A percentile compares a stretch with the other conserved stretches of the same genome.
Evolutionary conservation across 2,888 invertebrate species (phyloP).

Genomic region (Parnassius orleans): DNA sequence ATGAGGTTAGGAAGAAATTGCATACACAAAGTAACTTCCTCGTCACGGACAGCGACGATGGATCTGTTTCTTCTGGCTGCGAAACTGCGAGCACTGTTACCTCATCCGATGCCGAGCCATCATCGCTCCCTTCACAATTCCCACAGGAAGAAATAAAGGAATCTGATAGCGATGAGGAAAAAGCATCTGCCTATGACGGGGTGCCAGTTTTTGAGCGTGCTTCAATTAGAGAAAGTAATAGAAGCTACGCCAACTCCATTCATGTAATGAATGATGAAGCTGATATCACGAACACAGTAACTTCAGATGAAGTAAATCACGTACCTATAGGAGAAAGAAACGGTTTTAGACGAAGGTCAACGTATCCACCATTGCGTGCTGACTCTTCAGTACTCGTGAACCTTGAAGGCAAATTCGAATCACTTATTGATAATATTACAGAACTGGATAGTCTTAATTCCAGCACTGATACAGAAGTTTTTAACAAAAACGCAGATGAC

Average conservation of each 20-base stretch:
- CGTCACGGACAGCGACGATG: slow-evolving; percentile 85
- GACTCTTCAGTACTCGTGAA: slow-evolving; percentile 50
- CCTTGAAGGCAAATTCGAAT: slow-evolving; percentile 66
- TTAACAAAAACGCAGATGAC: slow-evolving; percentile 76
- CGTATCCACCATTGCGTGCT: slow-evolving; percentile 66
- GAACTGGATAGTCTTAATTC: slow-evolving; percentile 66
- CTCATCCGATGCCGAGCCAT: slow-evolving; percentile 79
- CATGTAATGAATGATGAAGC: slow-evolving; percentile 35
- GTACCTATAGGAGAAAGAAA: slow-evolving; percentile 76
- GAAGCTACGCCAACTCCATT: slow-evolving; percentile 48
- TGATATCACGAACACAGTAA: slow-evolving; percentile 33
- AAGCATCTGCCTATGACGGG: slow-evolving; percentile 43
- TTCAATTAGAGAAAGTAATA: slow-evolving; percentile 40
- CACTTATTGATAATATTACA: slow-evolving; percentile 65
- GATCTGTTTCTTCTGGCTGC: slow-evolving; percentile 90
- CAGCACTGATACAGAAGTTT: slow-evolving; percentile 72
- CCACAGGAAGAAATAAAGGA: slow-evolving; percentile 65
- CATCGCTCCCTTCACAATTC: slow-evolving; percentile 69
- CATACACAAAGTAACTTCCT: slow-evolving; percentile 74
- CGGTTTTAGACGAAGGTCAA: slow-evolving; percentile 64
- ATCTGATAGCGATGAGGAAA: slow-evolving; percentile 63
- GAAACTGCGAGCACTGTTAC: slow-evolving; percentile 89
- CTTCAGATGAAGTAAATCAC: slow-evolving; percentile 64
- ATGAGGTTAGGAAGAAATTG: slow-evolving; percentile 47
- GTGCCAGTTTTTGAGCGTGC: slow-evolving; percentile 46